Evolutionary conservation across 2,113 vertebrate species (phyloP), one percentile per base, ranked within the genome.

Genomic region (Neoarius graeffei): DNA sequence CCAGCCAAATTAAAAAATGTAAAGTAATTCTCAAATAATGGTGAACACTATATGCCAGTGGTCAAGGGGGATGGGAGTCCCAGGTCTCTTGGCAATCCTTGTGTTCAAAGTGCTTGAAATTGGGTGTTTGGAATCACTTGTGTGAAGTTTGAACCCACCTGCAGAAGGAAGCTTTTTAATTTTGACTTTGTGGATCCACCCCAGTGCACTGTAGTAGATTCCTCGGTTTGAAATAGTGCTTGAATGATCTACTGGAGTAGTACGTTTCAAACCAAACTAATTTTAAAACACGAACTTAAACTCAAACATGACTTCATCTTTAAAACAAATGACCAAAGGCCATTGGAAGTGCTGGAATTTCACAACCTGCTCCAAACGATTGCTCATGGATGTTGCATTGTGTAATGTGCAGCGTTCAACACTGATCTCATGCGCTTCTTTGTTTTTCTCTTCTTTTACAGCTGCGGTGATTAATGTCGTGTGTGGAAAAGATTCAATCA

Each of bases 401-500:
- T 73, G 67, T 73, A 48, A 20, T 52, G 9, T 76, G 19, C 9
- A 20, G 15, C 35, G 15, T 71, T 17, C 7, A 71, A 42, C 13
- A 7, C 30, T 42, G 9, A 48, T 77, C 48, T 13, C 48, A n/a
- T 52, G 10, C 48, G 52, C 17, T 14, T 14, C 13, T 8, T 52
- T 52, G 5, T 23, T 15, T n/a, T 1, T 11, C 52, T 57, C 15
- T 20, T 13, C 2, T 81, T 74, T 88, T 60, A 14, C 89, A 96
- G 95, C 92, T 86, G 93, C 93, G 15, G 81, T 87, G 1, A 87
- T 94, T 11, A 92, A 89, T 77, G 92, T 95, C 0, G 67, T 86
- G 57, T 96, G 95, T 59, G 89, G 90, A 4, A 92, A 81, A 20
- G 88, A 95, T 91, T 93, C 84, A 85, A 91, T 95, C 11, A 83